A percentile compares a stretch with the other conserved stretches of the same genome.
Conservation (phyloP, 2,113 vertebrate species). For the Panthera leo region DNA sequence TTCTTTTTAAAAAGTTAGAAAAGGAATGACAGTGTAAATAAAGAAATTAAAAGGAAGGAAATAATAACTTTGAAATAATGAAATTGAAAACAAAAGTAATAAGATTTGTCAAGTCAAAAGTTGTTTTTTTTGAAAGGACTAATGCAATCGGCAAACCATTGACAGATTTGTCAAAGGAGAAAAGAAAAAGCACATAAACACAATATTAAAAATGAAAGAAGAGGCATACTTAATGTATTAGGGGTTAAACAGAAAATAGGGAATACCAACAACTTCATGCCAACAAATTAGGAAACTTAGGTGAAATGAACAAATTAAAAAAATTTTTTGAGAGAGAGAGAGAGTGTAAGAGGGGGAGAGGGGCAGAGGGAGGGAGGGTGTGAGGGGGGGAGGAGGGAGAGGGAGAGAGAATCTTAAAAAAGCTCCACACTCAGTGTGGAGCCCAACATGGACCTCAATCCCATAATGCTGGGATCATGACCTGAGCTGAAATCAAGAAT, state of each 20-base stretch:
- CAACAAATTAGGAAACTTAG: not conserved
- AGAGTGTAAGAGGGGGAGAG: no score
- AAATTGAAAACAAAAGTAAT: not conserved
- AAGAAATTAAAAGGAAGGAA: not conserved
- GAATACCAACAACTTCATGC: not conserved
- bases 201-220: constrained; percentile 1
- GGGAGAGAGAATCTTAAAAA: no score
- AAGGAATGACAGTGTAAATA: not conserved
- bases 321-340: no score
- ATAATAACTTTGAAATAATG: not conserved
- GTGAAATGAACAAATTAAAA: not conserved
- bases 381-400: no score
- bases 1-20: not conserved
- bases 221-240: not conserved
- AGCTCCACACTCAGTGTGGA: no score
- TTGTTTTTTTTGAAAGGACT: not conserved
- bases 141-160: not conserved
- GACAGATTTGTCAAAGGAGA: not conserved
- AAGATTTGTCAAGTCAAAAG: not conserved
- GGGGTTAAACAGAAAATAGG: not conserved
- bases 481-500: no score
- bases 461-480: no score
- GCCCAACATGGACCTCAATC: no score
- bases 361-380: no score
- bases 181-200: not conserved